These are phyloP conservation scores for Didymodactylos carnosus DNA, from an alignment of 2,888 invertebrate genomes.

Conservation along the genomic window DNA sequence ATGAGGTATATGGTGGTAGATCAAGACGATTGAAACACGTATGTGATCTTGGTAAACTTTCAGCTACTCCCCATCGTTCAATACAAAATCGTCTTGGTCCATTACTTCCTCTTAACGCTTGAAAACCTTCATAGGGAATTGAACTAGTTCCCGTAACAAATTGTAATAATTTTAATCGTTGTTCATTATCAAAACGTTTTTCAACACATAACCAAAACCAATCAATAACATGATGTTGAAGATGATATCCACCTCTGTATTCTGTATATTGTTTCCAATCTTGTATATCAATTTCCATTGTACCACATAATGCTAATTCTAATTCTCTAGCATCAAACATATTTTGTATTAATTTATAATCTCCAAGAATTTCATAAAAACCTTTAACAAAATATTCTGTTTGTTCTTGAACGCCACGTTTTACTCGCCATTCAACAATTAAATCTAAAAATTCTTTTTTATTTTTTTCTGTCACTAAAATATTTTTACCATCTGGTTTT, in stretches of 20 bases:
- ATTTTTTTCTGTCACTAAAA: slow-evolving; percentile 77
- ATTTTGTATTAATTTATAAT: slow-evolving; percentile 31
- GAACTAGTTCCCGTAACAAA: slow-evolving; percentile 95
- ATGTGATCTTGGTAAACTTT: slow-evolving; percentile 48
- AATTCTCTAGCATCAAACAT: slow-evolving; percentile 94
- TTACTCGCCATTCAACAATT: slow-evolving; percentile 76
- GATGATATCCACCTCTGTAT: slow-evolving; percentile 84
- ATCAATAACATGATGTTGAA: slow-evolving; percentile 72
- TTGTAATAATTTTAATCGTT: slow-evolving; percentile 50
- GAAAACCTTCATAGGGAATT: slow-evolving; percentile 89
- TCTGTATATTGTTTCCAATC: slow-evolving; percentile 90
- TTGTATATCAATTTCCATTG: slow-evolving; percentile 78
- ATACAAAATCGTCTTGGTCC: slow-evolving; percentile 87
- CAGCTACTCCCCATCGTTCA: slow-evolving; percentile 67
- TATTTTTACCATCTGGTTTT: slow-evolving; percentile 71
- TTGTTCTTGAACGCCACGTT: slow-evolving; percentile 77
- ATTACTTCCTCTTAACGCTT: slow-evolving; percentile 76
- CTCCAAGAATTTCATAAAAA: slow-evolving; percentile 52
- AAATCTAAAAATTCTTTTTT: slow-evolving; percentile 86
- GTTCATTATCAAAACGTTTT: slow-evolving; percentile 67
- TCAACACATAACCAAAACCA: slow-evolving; percentile 98
- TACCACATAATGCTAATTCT: slow-evolving; percentile 85
- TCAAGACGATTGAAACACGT: slow-evolving; percentile 94
- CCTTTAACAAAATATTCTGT: slow-evolving; percentile 76
- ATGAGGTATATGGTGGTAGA: slow-evolving; percentile 79